Percentiles rank a stretch among this genome's conserved stretches.
Evolutionary conservation across 1,140 invertebrate genomes (phyloP).

Genomic region (Lepidotrigona ventralis): DNA sequence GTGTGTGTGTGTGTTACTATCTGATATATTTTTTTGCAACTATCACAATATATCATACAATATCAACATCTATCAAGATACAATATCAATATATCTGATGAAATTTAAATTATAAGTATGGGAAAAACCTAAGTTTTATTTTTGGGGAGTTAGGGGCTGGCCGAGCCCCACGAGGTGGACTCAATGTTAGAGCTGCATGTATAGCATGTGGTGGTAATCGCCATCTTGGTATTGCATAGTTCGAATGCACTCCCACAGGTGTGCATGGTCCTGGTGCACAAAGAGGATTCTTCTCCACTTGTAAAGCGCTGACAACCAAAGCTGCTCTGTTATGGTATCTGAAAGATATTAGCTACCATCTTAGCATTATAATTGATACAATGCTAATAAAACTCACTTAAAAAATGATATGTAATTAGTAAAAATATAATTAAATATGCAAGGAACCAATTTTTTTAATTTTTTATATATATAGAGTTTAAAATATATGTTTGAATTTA

Average conservation of each 20-base stretch:
- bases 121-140: slow-evolving; percentile 92
- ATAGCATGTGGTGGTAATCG: slow-evolving; percentile 80
- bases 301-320: slow-evolving; percentile 94
- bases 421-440: slow-evolving; percentile 43
- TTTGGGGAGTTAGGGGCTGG: slow-evolving; percentile 91
- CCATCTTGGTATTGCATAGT: slow-evolving; percentile 79
- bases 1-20: too few species aligned
- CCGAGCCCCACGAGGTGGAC: slow-evolving; percentile 77
- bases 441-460: neutral
- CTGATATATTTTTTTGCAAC: slow-evolving; percentile 55
- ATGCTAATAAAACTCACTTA: slow-evolving; percentile 39
- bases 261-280: slow-evolving; percentile 89
- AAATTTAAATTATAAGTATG: slow-evolving; percentile 72
- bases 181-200: slow-evolving; percentile 80
- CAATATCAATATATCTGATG: slow-evolving; percentile 71
- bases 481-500: slow-evolving; percentile 3
- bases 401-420: slow-evolving; percentile 35
- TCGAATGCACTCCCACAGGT: slow-evolving; percentile 76
- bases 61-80: slow-evolving; percentile 72
- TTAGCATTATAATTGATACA: slow-evolving; percentile 68
- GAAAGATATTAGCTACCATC: slow-evolving; percentile 76
- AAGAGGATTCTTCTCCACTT: slow-evolving; percentile 95
- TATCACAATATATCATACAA: slow-evolving; percentile 58
- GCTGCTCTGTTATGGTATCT: slow-evolving; percentile 96
- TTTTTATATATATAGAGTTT: neutral